These are phyloP conservation scores for Drosophila orosa DNA, from an alignment of 1,140 invertebrate species.

Conservation along the genomic window DNA sequence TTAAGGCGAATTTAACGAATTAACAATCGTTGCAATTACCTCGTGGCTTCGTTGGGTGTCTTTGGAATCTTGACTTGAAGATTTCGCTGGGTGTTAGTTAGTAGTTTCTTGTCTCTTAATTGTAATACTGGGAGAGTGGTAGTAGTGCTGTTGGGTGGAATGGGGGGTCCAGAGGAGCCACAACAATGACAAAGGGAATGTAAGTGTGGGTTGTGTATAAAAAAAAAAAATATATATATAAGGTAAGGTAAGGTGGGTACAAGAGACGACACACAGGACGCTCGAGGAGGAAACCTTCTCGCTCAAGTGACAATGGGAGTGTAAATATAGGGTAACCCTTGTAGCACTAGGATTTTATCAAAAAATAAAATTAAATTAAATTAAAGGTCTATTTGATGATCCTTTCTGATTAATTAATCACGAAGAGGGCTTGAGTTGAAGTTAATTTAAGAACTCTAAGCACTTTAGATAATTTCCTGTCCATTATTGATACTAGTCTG, in stretches of 20 bases:
- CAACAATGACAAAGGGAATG: slow-evolving; percentile 22
- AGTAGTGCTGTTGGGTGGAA: slow-evolving; percentile 10
- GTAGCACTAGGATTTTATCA: too few species aligned
- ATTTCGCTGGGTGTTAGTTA: slow-evolving; percentile 31
- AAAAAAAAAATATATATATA: not conserved
- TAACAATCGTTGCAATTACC: slow-evolving; percentile 45
- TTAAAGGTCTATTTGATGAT: not conserved
- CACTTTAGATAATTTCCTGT: not conserved
- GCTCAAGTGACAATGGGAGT: slow-evolving; percentile 3
- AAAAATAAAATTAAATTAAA: too few species aligned
- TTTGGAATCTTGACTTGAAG: slow-evolving; percentile 30
- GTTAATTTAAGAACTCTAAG: not conserved
- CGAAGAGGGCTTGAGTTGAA: not conserved
- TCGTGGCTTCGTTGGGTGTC: slow-evolving; percentile 33
- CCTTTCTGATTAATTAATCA: not conserved
- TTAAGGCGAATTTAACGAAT: slow-evolving; percentile 12
- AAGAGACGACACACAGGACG: slow-evolving; percentile 17
- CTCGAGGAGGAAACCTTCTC: not conserved
- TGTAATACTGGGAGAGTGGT: slow-evolving; percentile 10
- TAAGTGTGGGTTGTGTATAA: slow-evolving; percentile 4
- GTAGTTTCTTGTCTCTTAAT: slow-evolving; percentile 28
- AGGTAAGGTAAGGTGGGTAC: not conserved
- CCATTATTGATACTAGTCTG: too few species aligned
- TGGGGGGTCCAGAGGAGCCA: slow-evolving; percentile 16
- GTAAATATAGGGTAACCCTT: too few species aligned